Conservation (phyloP, 2,888 invertebrate genomes). For the Microchrysa polita region DNA sequence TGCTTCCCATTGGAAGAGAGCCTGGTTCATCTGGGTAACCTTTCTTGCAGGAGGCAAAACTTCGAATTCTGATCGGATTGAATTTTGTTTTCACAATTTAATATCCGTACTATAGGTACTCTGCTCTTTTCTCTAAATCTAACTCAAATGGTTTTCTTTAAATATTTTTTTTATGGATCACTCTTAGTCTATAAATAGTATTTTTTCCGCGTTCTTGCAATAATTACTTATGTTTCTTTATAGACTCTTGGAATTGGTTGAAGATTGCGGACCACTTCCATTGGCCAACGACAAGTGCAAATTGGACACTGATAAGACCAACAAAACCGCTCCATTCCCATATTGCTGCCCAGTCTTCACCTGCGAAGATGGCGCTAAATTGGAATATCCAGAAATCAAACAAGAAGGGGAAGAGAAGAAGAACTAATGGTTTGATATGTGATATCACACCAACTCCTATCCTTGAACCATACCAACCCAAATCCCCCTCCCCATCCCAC, state of each 20-base stretch:
- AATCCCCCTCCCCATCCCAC: too few relatives aligned
- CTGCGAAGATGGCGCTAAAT: constrained; percentile 84
- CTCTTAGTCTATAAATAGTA: constrained; percentile 29
- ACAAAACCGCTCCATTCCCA: constrained; percentile 89
- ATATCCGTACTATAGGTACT: too few relatives aligned
- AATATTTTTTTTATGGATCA: neutral
- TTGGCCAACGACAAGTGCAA: constrained; percentile 89
- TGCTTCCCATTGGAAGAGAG: too few relatives aligned
- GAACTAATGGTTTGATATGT: constrained; percentile 44
- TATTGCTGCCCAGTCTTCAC: constrained; percentile 86
- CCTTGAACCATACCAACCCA: too few relatives aligned
- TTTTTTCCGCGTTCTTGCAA: neutral
- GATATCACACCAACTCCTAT: too few relatives aligned
- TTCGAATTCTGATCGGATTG: too few relatives aligned
- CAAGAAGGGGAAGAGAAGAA: constrained; percentile 62
- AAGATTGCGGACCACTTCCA: constrained; percentile 90
- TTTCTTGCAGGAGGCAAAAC: too few relatives aligned
- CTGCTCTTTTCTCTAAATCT: neutral
- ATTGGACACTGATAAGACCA: constrained; percentile 84
- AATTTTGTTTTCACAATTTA: too few relatives aligned
- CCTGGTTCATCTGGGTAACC: too few relatives aligned
- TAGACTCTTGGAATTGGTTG: constrained; percentile 82
- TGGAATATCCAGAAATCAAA: constrained; percentile 85
- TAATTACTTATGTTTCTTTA: neutral
- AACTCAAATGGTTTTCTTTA: neutral